A percentile compares a stretch with the other conserved stretches of the same genome.
These are phyloP conservation scores for Esox niger DNA, from an alignment of 2,113 vertebrate species.

Conservation along the genomic window DNA sequence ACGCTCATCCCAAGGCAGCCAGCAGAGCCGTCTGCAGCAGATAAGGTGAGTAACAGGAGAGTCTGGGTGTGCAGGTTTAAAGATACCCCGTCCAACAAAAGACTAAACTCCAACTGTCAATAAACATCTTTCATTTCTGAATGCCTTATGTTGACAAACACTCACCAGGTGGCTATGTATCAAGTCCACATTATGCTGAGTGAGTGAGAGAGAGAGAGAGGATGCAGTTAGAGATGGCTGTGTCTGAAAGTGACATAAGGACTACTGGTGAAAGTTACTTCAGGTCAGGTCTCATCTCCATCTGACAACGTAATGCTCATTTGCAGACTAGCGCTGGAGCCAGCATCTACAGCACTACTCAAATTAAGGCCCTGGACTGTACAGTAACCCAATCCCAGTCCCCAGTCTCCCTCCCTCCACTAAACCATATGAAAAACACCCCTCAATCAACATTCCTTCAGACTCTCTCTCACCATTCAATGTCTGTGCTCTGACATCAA, in stretches of 20 bases:
- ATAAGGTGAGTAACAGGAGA: not conserved
- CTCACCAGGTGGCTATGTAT: not conserved
- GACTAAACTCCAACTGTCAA: not conserved
- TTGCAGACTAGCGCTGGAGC: not conserved
- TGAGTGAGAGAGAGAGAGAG: conserved; percentile 3
- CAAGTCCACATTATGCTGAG: not conserved
- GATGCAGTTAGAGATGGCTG: not conserved
- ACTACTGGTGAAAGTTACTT: not conserved
- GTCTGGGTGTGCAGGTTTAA: not conserved
- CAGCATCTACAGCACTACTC: not conserved
- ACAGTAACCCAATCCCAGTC: not conserved
- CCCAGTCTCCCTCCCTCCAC: not conserved
- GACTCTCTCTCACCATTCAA: conserved; percentile 24
- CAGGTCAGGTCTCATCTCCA: not conserved
- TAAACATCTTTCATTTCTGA: not conserved
- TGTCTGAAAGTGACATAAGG: not conserved
- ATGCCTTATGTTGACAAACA: not conserved
- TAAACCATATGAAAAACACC: conserved; percentile 17
- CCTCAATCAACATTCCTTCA: conserved; percentile 45
- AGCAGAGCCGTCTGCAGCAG: not conserved
- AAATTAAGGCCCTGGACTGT: not conserved
- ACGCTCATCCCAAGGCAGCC: not conserved
- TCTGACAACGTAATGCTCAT: not conserved
- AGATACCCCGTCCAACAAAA: not conserved
- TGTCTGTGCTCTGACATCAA: conserved; percentile 5